Conservation (phyloP, 2,113 vertebrate genomes). For the Halcyon senegalensis region DNA sequence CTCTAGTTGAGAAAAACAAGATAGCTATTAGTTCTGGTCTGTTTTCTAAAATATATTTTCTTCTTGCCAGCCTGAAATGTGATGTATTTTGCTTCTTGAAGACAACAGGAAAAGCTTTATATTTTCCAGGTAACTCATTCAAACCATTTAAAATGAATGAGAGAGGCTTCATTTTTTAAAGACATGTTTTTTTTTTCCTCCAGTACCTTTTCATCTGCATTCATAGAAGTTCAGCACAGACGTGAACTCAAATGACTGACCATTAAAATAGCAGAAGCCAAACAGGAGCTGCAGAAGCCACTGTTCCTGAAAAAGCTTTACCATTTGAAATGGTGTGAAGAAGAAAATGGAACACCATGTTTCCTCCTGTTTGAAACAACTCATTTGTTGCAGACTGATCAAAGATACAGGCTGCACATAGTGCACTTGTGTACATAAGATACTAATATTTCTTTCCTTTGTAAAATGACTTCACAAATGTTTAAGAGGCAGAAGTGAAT, state of each 20-base stretch:
- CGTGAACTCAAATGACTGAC: not conserved
- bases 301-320: not conserved
- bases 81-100: not conserved
- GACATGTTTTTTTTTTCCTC: not conserved
- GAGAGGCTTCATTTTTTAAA: not conserved
- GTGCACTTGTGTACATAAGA: not conserved
- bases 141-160: conserved; percentile 2
- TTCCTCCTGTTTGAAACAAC: not conserved
- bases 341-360: not conserved
- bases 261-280: not conserved
- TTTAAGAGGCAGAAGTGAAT: not conserved
- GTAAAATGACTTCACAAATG: not conserved
- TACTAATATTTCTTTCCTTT: not conserved
- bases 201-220: not conserved
- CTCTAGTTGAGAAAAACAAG: conserved; percentile 56
- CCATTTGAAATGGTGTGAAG: not conserved
- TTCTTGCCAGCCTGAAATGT: not conserved
- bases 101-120: not conserved
- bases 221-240: not conserved
- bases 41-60: conserved; percentile 1
- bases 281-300: not conserved
- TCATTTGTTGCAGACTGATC: not conserved
- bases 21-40: conserved; percentile 1
- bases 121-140: conserved; percentile 2
- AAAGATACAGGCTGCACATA: not conserved